Conservation (phyloP, 2,113 vertebrate species). For the Henicopernis longicauda region DNA sequence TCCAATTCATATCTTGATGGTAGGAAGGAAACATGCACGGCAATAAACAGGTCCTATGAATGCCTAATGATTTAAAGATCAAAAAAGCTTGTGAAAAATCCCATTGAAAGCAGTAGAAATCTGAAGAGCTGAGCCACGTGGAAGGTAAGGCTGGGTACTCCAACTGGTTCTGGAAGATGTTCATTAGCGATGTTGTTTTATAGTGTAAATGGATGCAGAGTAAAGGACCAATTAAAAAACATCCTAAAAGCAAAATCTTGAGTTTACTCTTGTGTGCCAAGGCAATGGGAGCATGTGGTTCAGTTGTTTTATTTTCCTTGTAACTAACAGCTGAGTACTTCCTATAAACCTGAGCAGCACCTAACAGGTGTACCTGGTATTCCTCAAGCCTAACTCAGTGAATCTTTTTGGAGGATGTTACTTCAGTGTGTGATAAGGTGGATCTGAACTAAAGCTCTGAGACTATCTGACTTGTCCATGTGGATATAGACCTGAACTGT, state of each 20-base stretch:
- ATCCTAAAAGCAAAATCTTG: neutral
- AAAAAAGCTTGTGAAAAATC: neutral
- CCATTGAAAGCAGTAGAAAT: neutral
- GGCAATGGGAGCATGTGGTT: neutral
- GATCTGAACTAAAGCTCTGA: neutral
- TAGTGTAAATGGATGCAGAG: neutral
- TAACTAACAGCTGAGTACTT: neutral
- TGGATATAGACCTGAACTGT: neutral
- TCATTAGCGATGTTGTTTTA: neutral
- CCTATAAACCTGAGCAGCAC: neutral
- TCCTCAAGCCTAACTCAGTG: neutral
- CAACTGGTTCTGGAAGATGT: neutral
- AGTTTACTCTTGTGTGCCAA: neutral
- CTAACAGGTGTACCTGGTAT: neutral
- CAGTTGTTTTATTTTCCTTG: neutral
- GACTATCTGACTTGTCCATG: neutral
- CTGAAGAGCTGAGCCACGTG: neutral
- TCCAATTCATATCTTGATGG: neutral
- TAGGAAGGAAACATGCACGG: neutral
- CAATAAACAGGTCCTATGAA: neutral
- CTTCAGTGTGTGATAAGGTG: neutral
- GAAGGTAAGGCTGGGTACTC: neutral
- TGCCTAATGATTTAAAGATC: neutral
- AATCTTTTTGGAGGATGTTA: neutral
- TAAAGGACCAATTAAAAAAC: neutral